Percentiles rank a stretch among this genome's conserved stretches.
Evolutionary conservation across 2,113 vertebrate species (phyloP).

Genomic region (Dicentrarchus labrax): DNA sequence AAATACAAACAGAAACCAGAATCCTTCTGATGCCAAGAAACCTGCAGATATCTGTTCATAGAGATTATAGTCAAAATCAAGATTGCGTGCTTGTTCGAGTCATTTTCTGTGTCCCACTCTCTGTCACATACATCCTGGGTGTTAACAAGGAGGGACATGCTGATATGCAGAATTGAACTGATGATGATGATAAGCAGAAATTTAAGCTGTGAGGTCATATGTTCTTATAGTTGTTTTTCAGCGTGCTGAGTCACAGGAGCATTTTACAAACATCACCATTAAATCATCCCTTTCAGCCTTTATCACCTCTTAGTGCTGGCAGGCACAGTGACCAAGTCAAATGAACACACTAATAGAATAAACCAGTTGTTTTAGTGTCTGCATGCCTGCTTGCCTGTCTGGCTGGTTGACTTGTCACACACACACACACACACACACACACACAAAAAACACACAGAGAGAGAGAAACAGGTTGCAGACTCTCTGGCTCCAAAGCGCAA

Average conservation of each 20-base stretch:
- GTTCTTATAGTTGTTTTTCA: constrained; percentile 8
- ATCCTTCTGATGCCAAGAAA: too few species aligned
- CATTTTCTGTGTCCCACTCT: neutral
- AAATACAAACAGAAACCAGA: too few species aligned
- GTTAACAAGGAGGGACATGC: constrained; percentile 6
- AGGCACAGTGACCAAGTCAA: constrained; percentile 46
- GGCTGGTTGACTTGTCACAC: constrained; percentile 45
- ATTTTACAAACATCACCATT: neutral
- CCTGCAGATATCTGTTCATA: too few species aligned
- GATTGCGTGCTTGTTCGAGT: neutral
- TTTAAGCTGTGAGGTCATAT: constrained; percentile 3
- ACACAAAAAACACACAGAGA: constrained; percentile 24
- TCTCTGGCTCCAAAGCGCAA: constrained; percentile 77
- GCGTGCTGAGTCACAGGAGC: neutral
- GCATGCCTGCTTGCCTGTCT: constrained; percentile 49
- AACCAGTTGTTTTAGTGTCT: constrained; percentile 71
- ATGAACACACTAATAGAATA: constrained; percentile 68
- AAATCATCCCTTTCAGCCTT: constrained; percentile 35
- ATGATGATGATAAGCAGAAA: constrained; percentile 31
- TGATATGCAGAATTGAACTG: constrained; percentile 3
- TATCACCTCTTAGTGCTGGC: constrained; percentile 52
- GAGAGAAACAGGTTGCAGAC: constrained; percentile 73
- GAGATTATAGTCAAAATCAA: neutral
- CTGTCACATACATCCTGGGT: constrained; percentile 19
- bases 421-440: constrained; percentile 38